Evolutionary conservation across 1,140 invertebrate genomes (phyloP), one percentile per base, ranked within the genome.

Genomic region (Macrosteles quadrilineatus): DNA sequence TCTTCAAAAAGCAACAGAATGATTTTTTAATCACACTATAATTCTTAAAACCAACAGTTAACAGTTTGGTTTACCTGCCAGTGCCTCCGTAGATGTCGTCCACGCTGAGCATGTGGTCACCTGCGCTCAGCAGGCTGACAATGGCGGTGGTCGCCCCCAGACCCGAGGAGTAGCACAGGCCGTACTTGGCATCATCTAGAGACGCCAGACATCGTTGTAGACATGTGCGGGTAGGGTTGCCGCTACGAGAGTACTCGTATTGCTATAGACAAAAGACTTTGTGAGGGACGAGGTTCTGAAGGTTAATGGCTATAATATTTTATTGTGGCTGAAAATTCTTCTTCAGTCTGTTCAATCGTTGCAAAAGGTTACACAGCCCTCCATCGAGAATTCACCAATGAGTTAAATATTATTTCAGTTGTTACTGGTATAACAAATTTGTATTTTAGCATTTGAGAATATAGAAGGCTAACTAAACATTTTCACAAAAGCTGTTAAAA

Each of bases 1-100:
- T 45, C 12, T 57, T 50, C n/a, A n/a, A 68, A 68, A 23, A 68
- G 36, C 36, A 3, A 27, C 17, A 68, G 14, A 29, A 53, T 25
- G n/a, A 68, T 14, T 25, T 19, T n/a, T 59, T 29, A 30, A 23
- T 50, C 25, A 73, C 47, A 53, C 74, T 78, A 75, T 57, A 88
- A 85, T 19, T 87, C 82, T 74, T 45, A n/a, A n/a, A n/a, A n/a
- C n/a, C n/a, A n/a, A n/a, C n/a, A n/a, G n/a, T n/a, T n/a, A n/a
- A n/a, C 17, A 19, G 17, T 27, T 14, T 32, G 1, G 23, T 31
- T 43, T 63, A 74, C 73, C 90, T 83, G 73, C 90, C 89, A 2
- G 96, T 98, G 17, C 96, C 98, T 67, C 97, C 98, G 79, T 99
- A 99, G 6, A 99, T 83, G 83, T 99, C 97, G 81, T 99, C 94